Percentiles rank a stretch among this genome's conserved stretches.
phyloP scores from a whole-genome alignment of 2,888 invertebrate species.

The Ashinkailepas kermadecensis region DNA sequence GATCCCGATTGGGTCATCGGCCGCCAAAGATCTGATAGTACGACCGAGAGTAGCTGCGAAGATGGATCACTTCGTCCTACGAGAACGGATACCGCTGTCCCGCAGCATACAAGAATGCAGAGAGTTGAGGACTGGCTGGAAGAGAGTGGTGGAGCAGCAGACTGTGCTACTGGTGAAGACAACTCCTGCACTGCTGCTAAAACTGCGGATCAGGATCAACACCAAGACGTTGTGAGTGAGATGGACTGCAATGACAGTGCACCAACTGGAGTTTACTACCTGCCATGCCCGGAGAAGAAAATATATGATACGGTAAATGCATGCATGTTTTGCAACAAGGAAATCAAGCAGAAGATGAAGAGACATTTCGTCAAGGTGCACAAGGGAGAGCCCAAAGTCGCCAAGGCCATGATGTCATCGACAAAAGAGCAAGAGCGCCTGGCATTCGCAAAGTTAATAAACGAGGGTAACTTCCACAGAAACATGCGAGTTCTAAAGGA shows the following conservation, averaged over 20 bases:
- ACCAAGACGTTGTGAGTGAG: no score
- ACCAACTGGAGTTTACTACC: not conserved
- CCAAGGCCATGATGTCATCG: not conserved
- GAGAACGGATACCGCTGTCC: slow-evolving; percentile 11
- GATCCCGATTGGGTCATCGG: no score
- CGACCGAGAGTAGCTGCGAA: no score
- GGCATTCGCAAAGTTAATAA: not conserved
- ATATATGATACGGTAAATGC: not conserved
- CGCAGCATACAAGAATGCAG: no score
- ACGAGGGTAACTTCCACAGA: not conserved
- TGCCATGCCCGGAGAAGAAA: not conserved
- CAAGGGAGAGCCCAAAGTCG: not conserved
- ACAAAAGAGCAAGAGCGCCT: not conserved
- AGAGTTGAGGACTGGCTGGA: no score
- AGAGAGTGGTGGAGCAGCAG: no score
- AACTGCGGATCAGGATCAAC: no score
- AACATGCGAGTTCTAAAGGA: not conserved
- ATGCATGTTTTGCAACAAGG: not conserved
- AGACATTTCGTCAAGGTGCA: not conserved
- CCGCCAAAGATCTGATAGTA: no score
- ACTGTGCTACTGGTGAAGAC: no score
- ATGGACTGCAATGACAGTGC: no score
- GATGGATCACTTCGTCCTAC: no score
- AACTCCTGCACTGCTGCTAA: no score
- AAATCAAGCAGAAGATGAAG: slow-evolving; percentile 3